A percentile compares a stretch with the other conserved stretches of the same genome.
These are phyloP conservation scores for Seriola quinqueradiata DNA, from an alignment of 2,113 vertebrate genomes.

Conservation along the genomic window DNA sequence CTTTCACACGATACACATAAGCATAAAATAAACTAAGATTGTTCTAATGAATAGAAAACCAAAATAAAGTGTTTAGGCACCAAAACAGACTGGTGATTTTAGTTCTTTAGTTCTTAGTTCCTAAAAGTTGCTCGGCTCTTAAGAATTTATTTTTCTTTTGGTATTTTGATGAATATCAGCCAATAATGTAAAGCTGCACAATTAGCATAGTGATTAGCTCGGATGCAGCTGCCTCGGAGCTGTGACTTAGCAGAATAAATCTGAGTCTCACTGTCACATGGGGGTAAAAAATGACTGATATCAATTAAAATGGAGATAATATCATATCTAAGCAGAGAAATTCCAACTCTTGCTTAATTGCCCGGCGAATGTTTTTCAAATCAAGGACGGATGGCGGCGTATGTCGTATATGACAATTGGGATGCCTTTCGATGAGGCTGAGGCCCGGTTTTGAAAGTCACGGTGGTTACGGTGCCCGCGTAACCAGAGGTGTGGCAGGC, in stretches of 20 bases:
- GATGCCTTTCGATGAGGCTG: constrained; percentile 25
- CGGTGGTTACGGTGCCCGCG: constrained; percentile 5
- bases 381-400: constrained; percentile 29
- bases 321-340: constrained; percentile 42
- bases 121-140: constrained; percentile 2
- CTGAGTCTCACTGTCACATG: constrained; percentile 44
- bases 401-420: constrained; percentile 1
- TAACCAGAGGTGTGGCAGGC: constrained; percentile 35
- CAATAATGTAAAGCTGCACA: constrained; percentile 60
- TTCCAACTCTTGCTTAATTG: constrained; percentile 59
- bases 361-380: constrained; percentile 28
- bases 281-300: constrained; percentile 43
- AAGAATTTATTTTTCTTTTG: constrained; percentile 23
- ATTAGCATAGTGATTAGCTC: constrained; percentile 72
- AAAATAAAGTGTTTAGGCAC: not conserved
- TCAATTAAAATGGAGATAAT: constrained; percentile 32
- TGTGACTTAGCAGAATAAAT: constrained; percentile 56
- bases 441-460: constrained; percentile 36
- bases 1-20: not conserved
- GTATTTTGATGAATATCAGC: constrained; percentile 58
- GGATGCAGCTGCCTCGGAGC: constrained; percentile 54
- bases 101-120: not conserved
- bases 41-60: not conserved
- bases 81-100: constrained; percentile 27
- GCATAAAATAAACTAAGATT: not conserved